Base-by-base conservation (phyloP, 2,797 vertebrate species). In the Onychomys arenicola region DNA sequence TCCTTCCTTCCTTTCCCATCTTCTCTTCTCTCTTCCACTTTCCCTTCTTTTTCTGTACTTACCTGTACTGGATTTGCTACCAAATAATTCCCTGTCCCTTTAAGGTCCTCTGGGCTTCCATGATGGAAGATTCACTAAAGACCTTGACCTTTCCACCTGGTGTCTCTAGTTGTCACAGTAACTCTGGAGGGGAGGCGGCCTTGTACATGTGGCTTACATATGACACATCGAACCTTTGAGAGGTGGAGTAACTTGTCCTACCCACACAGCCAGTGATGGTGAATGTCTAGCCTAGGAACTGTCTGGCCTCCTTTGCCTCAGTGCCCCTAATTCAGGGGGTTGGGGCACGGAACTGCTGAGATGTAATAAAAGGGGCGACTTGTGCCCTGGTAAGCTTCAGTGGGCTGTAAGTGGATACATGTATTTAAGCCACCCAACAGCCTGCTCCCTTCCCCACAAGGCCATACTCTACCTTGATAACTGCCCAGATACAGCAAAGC, bases 11-110 rank as follows among this genome's bases (percentile, higher is more conserved):
- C 16, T 49, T 63, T 21, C 6, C 89, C 13, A 4, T 81, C 86
- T 59, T 17, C 6, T 3, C 17, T 19, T 34, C 19, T 13, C n/a
- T 55, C 67, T 27, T 12, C n/a, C 2, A 7, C 4, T 11, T 27
- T 19, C 40, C 29, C 29, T 46, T 87, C 55, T 23, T 27, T 40
- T 23, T 23, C 1, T 46, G 4, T 61, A 16, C 84, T 34, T n/a
- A 3, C 71, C 55, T 86, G 6, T 34, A 34, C 93, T 27, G 67
- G 88, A 69, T 92, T 90, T 95, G 85, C 86, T 29, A 89, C 16
- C 69, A 87, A 21, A 49, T 46, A 90, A 71, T 88, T 67, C 34
- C 9, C 49, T 71, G 90, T 27, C 59, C 29, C 29, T 89, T 78
- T 84, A 71, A 14, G 40, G 52, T 10, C 57, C 49, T 65, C 34